Percentiles rank a stretch among this genome's conserved stretches.
Evolutionary conservation across 2,888 invertebrate species (phyloP).

Genomic region (Trypoxylon attenuatum): DNA sequence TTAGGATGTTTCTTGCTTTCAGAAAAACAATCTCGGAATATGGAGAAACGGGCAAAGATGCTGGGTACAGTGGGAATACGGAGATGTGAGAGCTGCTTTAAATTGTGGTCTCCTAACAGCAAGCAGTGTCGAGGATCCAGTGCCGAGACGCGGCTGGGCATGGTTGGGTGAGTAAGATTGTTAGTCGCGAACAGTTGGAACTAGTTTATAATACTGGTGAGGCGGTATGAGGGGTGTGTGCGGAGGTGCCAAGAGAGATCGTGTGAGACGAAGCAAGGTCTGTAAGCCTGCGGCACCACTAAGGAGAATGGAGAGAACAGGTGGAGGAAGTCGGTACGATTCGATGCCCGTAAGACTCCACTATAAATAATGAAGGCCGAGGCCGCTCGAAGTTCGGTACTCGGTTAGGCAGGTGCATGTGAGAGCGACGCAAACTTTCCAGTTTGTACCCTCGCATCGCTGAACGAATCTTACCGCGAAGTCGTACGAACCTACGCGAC

Average conservation of each 20-base stretch:
- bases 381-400: slow-evolving; percentile 37
- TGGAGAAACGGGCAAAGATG: no score
- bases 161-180: no score
- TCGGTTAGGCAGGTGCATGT: slow-evolving; percentile 27
- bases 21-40: no score
- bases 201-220: slow-evolving; percentile 55
- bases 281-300: no score
- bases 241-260: no score
- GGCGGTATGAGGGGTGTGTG: no score
- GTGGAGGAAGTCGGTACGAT: slow-evolving; percentile 24
- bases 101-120: no score
- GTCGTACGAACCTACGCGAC: slow-evolving; percentile 13
- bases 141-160: not conserved
- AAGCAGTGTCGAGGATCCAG: no score
- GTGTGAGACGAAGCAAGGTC: no score
- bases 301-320: not conserved
- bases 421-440: slow-evolving; percentile 46
- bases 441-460: slow-evolving; percentile 54
- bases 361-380: slow-evolving; percentile 66
- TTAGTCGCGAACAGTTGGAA: slow-evolving; percentile 49
- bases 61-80: no score
- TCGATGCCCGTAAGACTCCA: slow-evolving; percentile 52
- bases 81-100: no score
- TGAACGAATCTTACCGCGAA: not conserved
- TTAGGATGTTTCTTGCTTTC: no score